Base-by-base conservation (phyloP, 2,113 vertebrate genomes). In the Urocynchramus pylzowi region DNA sequence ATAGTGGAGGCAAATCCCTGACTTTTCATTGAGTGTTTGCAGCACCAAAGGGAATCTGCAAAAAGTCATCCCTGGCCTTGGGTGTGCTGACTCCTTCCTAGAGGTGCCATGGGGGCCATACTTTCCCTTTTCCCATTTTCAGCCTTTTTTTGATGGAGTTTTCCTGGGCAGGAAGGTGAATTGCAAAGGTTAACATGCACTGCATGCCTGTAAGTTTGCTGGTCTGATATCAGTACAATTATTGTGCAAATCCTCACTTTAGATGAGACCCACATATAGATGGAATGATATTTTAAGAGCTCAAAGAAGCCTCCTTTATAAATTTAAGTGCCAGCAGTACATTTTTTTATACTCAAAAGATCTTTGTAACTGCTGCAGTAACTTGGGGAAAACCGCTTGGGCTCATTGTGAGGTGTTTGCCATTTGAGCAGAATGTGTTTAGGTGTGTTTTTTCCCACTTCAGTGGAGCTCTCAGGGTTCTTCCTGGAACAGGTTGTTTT, bases 31-130 rank as follows among this genome's bases (percentile, higher is more conserved):
- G 47, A 6, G 27, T 30, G 13, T 35, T 54, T 27, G 16, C 27
- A 85, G 57, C 45, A 19, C 16, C 0, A 3, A 52, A 39, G 18
- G 45, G n/a, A 42, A 47, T 31, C n/a, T 83, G 61, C 3, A 3
- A 47, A 52, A 71, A 23, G 35, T 7, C 7, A 7, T 35, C 4
- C 1, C 28, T 74, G 54, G 7, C 19, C 11, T 31, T 47, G 37
- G n/a, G 5, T 63, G 4, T 30, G 19, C 45, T 67, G 56, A 3
- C 14, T 57, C 39, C 21, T 84, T 30, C 64, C 45, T 27, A 9
- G 64, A 39, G 69, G 8, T 57, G 39, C 57, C 17, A 3, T 1
- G 2, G n/a, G 22, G 42, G 15, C 0, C 1, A 13, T 9, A 24
- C 24, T 20, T 74, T 18, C 20, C 1, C 0, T 7, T 87, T 87